Evolutionary conservation across 1,140 invertebrate species (phyloP), one percentile per base, ranked within the genome.

Genomic region (Drosophila funebris): DNA sequence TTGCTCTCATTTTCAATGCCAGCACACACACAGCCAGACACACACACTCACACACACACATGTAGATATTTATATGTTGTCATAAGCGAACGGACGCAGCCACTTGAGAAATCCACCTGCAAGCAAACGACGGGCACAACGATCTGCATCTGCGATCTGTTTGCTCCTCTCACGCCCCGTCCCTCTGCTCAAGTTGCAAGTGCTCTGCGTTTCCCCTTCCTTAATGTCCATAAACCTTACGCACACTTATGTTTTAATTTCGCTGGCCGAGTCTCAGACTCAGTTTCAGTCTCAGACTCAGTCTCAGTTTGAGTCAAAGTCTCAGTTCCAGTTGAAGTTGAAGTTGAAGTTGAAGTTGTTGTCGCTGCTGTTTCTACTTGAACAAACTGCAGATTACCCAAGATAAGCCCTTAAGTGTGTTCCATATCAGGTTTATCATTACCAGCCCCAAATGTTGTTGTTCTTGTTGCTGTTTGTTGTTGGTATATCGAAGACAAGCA

Each of bases 341-440:
- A 9, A 44, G 63, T 33, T 44, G 36, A 24, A 16, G 52, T 33
- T 57, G 54, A 44, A 18, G 53, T 41, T 66, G 68, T 71, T 67
- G 68, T 69, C 63, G 81, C 72, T 79, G 78, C 69, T 76, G 74
- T 82, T 87, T 87, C 82, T 88, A 88, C 82, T 87, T 78, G 71
- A 88, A 58, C 83, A 82, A 63, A 78, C 78, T 79, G 83, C 75
- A 87, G 83, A 87, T 87, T 87, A 83, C 68, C 81, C 76, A 52
- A 88, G 83, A 83, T 88, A 87, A 87, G 83, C 83, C 83, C 83
- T 87, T 89, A 87, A 87, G 79, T 88, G 83, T 87, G 83, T 87
- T 79, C 64, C 83, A 83, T 89, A 87, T 87, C 83, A 82, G 84
- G 83, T 87, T 88, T 87, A 87, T 87, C 83, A 79, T 76, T 83